These are phyloP conservation scores for Xenops minutus DNA, from an alignment of 2,797 vertebrate genomes.

Conservation along the genomic window DNA sequence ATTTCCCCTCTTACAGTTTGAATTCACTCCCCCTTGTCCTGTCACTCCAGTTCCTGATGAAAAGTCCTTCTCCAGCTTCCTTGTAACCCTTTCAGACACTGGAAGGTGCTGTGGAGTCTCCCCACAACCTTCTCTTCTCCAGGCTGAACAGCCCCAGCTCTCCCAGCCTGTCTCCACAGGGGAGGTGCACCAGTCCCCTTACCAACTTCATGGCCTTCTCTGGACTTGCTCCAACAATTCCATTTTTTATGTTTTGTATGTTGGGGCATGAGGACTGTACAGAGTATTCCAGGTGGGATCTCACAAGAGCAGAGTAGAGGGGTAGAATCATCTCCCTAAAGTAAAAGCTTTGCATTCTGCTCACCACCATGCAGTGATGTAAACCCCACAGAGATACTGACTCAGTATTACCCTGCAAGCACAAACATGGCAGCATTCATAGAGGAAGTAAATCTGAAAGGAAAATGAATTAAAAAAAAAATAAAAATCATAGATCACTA, in stretches of 20 bases:
- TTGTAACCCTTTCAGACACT: too few relatives aligned
- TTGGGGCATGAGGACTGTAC: neutral
- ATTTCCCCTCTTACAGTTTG: neutral
- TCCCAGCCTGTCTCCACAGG: neutral
- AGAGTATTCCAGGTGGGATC: neutral
- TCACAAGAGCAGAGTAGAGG: neutral
- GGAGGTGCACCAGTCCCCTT: too few relatives aligned
- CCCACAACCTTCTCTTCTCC: too few relatives aligned
- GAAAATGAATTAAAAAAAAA: neutral
- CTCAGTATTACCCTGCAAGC: neutral
- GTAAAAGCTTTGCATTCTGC: neutral
- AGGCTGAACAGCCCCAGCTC: neutral
- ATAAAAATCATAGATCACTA: neutral
- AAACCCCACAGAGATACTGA: neutral
- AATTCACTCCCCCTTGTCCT: neutral
- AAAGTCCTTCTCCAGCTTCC: neutral
- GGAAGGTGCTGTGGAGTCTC: too few relatives aligned
- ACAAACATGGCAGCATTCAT: neutral
- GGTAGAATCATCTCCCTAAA: neutral
- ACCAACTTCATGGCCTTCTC: neutral
- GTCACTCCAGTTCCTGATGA: neutral
- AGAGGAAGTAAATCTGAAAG: neutral
- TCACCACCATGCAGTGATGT: neutral
- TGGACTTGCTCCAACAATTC: neutral
- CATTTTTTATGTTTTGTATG: neutral